Base-by-base conservation (phyloP, 2,113 vertebrate species). In the Amphiprion ocellaris region DNA sequence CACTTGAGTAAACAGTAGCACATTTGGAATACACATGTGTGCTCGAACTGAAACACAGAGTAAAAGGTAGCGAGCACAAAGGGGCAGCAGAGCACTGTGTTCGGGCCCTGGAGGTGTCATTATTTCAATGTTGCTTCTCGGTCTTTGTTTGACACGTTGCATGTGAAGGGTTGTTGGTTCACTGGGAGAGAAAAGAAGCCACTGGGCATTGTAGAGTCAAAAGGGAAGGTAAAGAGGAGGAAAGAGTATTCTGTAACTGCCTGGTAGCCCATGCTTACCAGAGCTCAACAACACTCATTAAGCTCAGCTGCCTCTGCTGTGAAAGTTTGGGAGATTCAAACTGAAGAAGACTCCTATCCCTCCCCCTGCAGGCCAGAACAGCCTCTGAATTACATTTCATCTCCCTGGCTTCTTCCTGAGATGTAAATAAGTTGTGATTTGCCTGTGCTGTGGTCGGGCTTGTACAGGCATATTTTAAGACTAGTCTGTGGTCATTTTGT, bases 321-420 rank as follows among this genome's bases (percentile, higher is more conserved):
- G 78, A 84, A 86, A 84, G 83, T 88, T 85, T 76, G 67, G 33
- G 71, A 83, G 85, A 87, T 77, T 86, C 66, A 85, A 89, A 90
- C 82, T 21, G 60, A 71, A 85, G 39, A 82, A 44, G 90, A 90
- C 74, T 69, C 49, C 33, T 70, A 52, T 77, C 65, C 53, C 39
- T 33, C 37, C 49, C 52, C 81, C 83, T 87, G 77, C 74, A 67
- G 87, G 87, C 83, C 72, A 79, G 80, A 92, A 84, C 65, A 77
- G 70, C 64, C 81, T 59, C 77, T 61, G 73, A 78, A 44, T 80
- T 74, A 67, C 23, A 79, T 23, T 47, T 12, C 54, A 63, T 77
- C 54, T 77, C 69, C 37, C 24, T 63, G 55, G 33, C 46, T 64
- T 74, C 23, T 59, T 33, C 53, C 58, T 64, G 16, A 56, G 81